Evolutionary conservation across 1,140 invertebrate genomes (phyloP).

Genomic region (Megalonaias nervosa): DNA sequence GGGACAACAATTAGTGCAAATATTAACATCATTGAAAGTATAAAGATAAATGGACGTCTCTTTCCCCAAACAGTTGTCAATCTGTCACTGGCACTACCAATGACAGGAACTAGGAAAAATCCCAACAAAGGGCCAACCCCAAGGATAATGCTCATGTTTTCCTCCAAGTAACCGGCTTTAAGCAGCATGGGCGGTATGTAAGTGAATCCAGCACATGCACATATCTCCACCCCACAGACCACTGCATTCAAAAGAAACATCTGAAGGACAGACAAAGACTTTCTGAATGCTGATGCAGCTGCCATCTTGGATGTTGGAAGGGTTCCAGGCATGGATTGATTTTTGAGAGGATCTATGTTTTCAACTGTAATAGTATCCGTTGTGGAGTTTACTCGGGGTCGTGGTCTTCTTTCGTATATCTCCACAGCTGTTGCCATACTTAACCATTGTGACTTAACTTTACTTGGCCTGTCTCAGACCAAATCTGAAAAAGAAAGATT

Average conservation of each 20-base stretch:
- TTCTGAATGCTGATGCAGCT: no score
- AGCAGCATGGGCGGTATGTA: constrained; percentile 74
- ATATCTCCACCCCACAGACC: constrained; percentile 73
- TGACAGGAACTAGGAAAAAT: constrained; percentile 71
- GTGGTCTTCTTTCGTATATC: no score
- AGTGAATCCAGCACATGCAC: constrained; percentile 73
- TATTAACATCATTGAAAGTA: constrained; percentile 66
- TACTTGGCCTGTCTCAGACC: no score
- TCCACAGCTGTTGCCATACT: no score
- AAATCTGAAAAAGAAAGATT: no score
- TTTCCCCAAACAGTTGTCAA: constrained; percentile 71
- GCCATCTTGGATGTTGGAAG: no score
- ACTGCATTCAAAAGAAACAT: constrained; percentile 71
- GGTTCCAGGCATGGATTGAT: no score
- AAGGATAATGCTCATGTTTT: constrained; percentile 71
- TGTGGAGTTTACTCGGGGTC: no score
- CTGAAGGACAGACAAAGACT: constrained; percentile 22
- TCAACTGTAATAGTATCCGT: no score
- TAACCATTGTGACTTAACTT: no score
- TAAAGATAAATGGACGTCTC: constrained; percentile 73
- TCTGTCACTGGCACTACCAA: constrained; percentile 71
- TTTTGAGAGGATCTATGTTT: no score
- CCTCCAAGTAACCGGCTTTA: constrained; percentile 72
- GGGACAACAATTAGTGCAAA: constrained; percentile 69
- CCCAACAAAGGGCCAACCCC: constrained; percentile 72